Conservation (phyloP, 2,888 invertebrate species). For the Phragmatobia fuliginosa region DNA sequence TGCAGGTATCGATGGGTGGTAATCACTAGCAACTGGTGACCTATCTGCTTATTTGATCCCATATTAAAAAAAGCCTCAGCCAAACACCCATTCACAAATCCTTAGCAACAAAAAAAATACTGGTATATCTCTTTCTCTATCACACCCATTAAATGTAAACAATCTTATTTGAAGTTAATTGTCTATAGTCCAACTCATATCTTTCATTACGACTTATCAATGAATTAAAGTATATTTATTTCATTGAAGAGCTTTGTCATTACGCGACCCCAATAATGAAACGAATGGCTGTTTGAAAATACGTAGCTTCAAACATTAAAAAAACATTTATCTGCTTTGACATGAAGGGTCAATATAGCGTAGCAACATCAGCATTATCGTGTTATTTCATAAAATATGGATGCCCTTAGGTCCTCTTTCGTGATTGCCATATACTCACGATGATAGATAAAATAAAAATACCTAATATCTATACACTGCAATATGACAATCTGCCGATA, state of each 20-base stretch:
- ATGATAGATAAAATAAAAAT: background rate
- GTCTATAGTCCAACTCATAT: background rate
- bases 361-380: background rate
- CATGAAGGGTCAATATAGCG: constrained; percentile 7
- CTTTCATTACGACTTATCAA: background rate
- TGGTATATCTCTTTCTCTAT: background rate
- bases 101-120: background rate
- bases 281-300: background rate
- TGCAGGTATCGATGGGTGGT: background rate
- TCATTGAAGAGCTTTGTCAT: background rate
- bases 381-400: background rate
- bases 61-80: background rate
- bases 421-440: background rate
- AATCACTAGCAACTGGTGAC: background rate
- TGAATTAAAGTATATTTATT: background rate
- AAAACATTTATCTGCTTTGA: constrained; percentile 4
- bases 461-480: no score
- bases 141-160: background rate
- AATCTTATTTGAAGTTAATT: background rate
- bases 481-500: no score
- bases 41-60: background rate
- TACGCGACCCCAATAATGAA: background rate
- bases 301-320: background rate
- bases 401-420: background rate
- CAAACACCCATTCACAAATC: background rate